These are phyloP conservation scores for Sebastiscus albofasciatus DNA, from an alignment of 2,797 vertebrate genomes.

Conservation along the genomic window DNA sequence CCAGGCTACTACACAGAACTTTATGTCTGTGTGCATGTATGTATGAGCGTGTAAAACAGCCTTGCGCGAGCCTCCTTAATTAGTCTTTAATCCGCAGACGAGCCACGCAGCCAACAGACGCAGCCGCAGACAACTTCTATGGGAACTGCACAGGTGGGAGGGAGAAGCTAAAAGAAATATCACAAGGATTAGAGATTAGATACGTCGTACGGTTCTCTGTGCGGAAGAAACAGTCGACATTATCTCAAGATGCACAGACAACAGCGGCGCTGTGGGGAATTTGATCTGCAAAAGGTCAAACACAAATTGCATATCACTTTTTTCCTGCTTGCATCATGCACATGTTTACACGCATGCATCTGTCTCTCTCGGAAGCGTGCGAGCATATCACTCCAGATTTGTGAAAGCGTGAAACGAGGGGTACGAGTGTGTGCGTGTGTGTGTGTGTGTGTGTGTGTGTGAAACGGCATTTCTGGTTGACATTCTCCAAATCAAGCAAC, in stretches of 20 bases:
- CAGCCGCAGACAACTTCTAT: conserved; percentile 41
- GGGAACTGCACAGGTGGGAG: conserved; percentile 47
- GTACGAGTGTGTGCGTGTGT: neutral
- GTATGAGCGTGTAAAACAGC: neutral
- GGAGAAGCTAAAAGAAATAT: neutral
- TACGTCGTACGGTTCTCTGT: neutral
- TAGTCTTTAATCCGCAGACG: conserved; percentile 59
- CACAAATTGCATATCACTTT: conserved; percentile 37
- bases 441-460: neutral
- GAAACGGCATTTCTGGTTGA: conserved; percentile 31
- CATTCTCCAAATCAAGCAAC: conserved; percentile 41
- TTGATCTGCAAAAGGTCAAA: conserved; percentile 65
- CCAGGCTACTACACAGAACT: neutral
- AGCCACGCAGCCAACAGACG: conserved; percentile 29
- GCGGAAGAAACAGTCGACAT: neutral
- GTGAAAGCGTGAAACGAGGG: conserved; percentile 34
- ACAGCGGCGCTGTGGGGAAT: neutral
- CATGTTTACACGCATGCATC: conserved; percentile 28
- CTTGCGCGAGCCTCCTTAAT: conserved; percentile 29
- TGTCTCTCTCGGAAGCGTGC: conserved; percentile 10
- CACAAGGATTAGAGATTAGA: conserved; percentile 20
- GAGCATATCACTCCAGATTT: conserved; percentile 27
- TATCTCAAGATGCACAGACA: conserved; percentile 32
- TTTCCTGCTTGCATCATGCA: conserved; percentile 36
- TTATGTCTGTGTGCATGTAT: neutral